Percentiles rank a stretch among this genome's conserved stretches.
phyloP scores from a whole-genome alignment of 2,888 invertebrate genomes.

The Copidosoma aretas region DNA sequence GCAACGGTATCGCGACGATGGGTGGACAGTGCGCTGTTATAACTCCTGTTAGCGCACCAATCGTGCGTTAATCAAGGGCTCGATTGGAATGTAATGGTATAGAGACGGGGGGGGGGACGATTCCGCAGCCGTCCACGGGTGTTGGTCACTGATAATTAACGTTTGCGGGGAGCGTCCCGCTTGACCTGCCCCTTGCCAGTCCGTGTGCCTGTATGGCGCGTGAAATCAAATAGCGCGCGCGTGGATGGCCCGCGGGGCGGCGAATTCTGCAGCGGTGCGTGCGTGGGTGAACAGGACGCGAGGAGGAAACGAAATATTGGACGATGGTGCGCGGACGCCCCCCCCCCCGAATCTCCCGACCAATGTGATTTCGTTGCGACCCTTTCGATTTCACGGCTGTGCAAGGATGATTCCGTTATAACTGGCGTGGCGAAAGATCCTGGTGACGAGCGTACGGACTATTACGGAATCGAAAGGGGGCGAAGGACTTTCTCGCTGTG shows the following conservation, averaged over 20 bases:
- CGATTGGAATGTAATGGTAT: constrained; percentile 60
- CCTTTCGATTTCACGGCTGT: constrained; percentile 32
- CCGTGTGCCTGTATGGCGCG: constrained; percentile 53
- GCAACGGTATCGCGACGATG: constrained; percentile 7
- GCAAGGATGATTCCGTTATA: no score
- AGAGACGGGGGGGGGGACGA: constrained; percentile 50
- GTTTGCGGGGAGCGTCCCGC: constrained; percentile 51
- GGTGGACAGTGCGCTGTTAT: constrained; percentile 58
- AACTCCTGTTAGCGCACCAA: constrained; percentile 63
- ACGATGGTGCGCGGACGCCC: constrained; percentile 41
- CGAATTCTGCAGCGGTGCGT: constrained; percentile 15
- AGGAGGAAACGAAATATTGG: constrained; percentile 60
- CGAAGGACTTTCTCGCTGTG: no score
- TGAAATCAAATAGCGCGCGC: constrained; percentile 59
- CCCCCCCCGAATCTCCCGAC: constrained; percentile 7
- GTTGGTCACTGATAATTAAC: constrained; percentile 62
- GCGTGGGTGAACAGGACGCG: constrained; percentile 45
- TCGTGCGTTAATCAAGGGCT: constrained; percentile 63
- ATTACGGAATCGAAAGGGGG: no score
- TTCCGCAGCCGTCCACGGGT: no score
- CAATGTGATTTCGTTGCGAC: constrained; percentile 27
- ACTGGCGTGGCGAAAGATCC: not conserved
- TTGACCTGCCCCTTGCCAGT: not conserved
- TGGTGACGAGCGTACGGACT: no score
- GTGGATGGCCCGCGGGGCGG: no score